Conservation (phyloP, 2,888 invertebrate species). For the Microplitis deprimator region DNA sequence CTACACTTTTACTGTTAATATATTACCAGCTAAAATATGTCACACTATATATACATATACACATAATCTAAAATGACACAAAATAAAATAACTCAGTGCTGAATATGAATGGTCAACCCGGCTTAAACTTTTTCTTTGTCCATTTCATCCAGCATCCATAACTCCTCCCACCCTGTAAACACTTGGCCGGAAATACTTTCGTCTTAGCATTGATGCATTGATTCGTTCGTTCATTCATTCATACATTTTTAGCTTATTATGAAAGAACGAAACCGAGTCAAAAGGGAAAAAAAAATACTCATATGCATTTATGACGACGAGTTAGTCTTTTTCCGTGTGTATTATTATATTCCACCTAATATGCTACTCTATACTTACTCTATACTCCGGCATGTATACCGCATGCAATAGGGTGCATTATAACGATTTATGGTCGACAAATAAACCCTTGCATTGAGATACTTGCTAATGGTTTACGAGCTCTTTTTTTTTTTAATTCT, state of each 20-base stretch:
- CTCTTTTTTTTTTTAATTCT: conserved; percentile 15
- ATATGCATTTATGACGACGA: background rate
- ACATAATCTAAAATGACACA: conserved; percentile 3
- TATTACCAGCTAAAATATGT: background rate
- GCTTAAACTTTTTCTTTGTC: conserved; percentile 49
- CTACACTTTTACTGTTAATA: background rate
- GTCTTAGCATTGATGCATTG: conserved; percentile 50
- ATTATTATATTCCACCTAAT: conserved; percentile 27
- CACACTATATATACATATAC: background rate
- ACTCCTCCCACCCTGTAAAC: conserved; percentile 37
- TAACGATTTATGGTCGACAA: conserved; percentile 44
- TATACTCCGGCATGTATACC: background rate
- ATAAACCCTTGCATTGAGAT: conserved; percentile 46
- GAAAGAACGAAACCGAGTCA: conserved; percentile 22
- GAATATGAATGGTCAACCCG: conserved; percentile 27
- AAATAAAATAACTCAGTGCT: conserved; percentile 13
- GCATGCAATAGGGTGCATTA: conserved; percentile 42
- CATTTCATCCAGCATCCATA: conserved; percentile 33
- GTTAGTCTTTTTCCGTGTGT: background rate
- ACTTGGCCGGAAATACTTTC: conserved; percentile 53
- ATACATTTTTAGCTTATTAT: background rate
- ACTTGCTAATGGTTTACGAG: conserved; percentile 37
- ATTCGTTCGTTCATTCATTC: conserved; percentile 27
- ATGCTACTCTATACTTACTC: background rate
- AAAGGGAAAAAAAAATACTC: background rate